phyloP scores from a whole-genome alignment of 2,113 vertebrate genomes.

The Platycercus adscitus region DNA sequence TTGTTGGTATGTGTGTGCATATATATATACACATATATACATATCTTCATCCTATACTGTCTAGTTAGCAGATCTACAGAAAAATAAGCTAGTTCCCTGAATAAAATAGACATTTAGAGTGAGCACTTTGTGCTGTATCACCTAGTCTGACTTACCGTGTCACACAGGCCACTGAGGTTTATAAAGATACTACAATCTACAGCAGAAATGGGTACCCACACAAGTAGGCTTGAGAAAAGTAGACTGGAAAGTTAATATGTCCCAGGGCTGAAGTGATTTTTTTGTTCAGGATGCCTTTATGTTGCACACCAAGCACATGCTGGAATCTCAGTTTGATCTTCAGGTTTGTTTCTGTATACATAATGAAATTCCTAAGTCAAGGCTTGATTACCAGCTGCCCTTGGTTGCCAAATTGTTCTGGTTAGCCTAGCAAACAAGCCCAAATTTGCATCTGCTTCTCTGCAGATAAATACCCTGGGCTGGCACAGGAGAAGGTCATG shows the following conservation, averaged over 20 bases:
- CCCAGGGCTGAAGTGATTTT: background rate
- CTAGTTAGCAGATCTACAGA: background rate
- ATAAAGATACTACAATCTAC: background rate
- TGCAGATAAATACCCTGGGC: slow-evolving; percentile 25
- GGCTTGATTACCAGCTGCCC: background rate
- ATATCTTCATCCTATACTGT: background rate
- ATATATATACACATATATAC: too few relatives aligned
- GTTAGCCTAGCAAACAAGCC: slow-evolving; percentile 26
- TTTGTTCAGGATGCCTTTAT: background rate
- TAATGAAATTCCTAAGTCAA: background rate
- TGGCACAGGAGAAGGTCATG: slow-evolving; percentile 12
- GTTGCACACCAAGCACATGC: background rate
- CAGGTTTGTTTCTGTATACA: background rate
- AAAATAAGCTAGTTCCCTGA: background rate
- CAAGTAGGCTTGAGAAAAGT: background rate
- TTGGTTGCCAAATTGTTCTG: slow-evolving; percentile 23
- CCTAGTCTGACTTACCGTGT: background rate
- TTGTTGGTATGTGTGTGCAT: background rate
- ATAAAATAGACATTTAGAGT: background rate
- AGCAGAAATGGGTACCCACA: background rate
- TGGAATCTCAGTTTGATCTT: background rate
- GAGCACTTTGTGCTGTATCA: background rate
- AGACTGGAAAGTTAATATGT: background rate
- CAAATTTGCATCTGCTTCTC: slow-evolving; percentile 21
- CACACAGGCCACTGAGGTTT: background rate